Conservation (phyloP, 1,140 invertebrate species). For the Drosophila bifasciata region DNA sequence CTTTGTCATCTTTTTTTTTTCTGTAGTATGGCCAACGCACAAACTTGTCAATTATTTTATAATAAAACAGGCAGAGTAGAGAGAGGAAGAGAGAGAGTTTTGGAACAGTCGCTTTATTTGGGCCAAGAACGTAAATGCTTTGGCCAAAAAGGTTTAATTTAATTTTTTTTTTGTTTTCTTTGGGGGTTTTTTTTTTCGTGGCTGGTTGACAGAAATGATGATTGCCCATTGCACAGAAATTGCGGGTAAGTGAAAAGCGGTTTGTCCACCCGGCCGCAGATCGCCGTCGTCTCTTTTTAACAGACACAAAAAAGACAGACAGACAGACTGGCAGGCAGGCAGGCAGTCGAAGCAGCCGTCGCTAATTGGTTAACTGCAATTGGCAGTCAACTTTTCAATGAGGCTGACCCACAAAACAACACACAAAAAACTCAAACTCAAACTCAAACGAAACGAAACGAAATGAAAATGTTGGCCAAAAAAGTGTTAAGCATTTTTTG, state of each 20-base stretch:
- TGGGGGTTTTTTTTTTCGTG: conserved; percentile 9
- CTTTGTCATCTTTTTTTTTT: conserved; percentile 54
- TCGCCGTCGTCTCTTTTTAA: no score
- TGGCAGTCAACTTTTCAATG: conserved; percentile 68
- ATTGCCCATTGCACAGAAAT: conserved; percentile 40
- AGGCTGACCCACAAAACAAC: conserved; percentile 62
- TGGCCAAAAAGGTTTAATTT: conserved; percentile 33
- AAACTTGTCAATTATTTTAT: conserved; percentile 78
- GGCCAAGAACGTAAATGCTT: conserved; percentile 66
- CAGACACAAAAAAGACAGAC: conserved; percentile 6
- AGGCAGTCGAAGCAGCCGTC: conserved; percentile 7
- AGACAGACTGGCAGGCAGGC: not conserved
- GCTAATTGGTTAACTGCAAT: conserved; percentile 77
- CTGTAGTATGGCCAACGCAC: conserved; percentile 41
- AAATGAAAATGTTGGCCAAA: conserved; percentile 37
- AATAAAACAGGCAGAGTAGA: conserved; percentile 46
- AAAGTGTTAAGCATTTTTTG: conserved; percentile 55
- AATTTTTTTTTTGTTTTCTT: not conserved
- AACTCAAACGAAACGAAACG: conserved; percentile 8
- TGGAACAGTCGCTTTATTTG: conserved; percentile 49
- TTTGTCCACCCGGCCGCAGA: conserved; percentile 34
- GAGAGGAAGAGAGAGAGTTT: conserved; percentile 18
- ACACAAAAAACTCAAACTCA: conserved; percentile 12
- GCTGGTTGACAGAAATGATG: conserved; percentile 42
- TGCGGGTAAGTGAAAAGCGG: conserved; percentile 54